A percentile compares a stretch with the other conserved stretches of the same genome.
These are phyloP conservation scores for Rhynchonycteris naso DNA, from an alignment of 2,797 vertebrate species.

Conservation along the genomic window DNA sequence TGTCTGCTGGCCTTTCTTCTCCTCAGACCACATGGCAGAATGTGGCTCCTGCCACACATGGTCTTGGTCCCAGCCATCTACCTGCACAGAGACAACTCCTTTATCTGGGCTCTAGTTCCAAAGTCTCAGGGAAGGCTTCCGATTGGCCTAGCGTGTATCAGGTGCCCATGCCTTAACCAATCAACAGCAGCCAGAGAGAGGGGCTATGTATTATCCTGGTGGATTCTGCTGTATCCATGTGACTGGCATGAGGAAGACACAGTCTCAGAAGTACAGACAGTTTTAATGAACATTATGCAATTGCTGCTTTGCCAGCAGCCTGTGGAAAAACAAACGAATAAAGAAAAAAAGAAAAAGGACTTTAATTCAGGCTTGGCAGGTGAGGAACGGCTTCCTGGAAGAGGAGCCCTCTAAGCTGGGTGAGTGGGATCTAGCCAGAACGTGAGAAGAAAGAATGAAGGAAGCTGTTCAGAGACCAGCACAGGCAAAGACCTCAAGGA, in stretches of 20 bases:
- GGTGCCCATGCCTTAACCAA: neutral
- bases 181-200: neutral
- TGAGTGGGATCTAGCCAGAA: neutral
- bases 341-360: neutral
- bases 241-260: neutral
- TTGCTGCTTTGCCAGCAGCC: neutral
- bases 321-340: neutral
- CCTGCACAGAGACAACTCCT: neutral
- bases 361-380: neutral
- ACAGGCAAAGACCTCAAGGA: neutral
- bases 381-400: neutral
- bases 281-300: neutral
- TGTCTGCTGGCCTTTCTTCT: neutral
- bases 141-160: neutral
- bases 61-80: neutral
- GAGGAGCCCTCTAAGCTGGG: neutral
- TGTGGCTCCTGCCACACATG: fast-evolving
- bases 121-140: neutral
- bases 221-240: neutral
- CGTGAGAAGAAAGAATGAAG: neutral
- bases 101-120: neutral
- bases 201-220: neutral
- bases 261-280: neutral
- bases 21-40: neutral
- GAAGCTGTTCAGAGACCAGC: neutral